Conservation (phyloP, 2,888 invertebrate species). For the Nysson spinosus region DNA sequence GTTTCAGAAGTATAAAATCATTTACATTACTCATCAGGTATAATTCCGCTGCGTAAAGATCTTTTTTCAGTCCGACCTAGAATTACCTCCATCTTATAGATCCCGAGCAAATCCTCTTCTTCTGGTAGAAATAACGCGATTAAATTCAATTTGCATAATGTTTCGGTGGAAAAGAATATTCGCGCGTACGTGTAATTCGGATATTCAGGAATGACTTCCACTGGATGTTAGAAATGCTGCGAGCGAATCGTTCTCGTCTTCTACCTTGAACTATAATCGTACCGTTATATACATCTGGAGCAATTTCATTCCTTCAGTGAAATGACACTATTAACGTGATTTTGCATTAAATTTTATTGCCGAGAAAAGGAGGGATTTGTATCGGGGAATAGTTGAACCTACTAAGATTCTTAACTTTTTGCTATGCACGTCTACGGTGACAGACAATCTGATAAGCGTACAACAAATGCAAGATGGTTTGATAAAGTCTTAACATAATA, state of each 20-base stretch:
- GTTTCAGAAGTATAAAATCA: slow-evolving; percentile 25
- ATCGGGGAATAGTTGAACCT: no score
- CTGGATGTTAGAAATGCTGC: slow-evolving; percentile 23
- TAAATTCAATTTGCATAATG: slow-evolving; percentile 47
- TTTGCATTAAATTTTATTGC: slow-evolving; percentile 8
- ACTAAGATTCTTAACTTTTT: no score
- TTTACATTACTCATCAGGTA: not conserved
- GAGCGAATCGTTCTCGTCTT: slow-evolving; percentile 20
- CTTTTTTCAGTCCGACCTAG: slow-evolving; percentile 22
- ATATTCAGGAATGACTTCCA: slow-evolving; percentile 16
- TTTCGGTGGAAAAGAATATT: slow-evolving; percentile 1
- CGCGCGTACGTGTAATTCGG: slow-evolving; percentile 12
- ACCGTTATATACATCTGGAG: slow-evolving; percentile 28
- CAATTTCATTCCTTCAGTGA: slow-evolving; percentile 5
- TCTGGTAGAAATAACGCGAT: slow-evolving; percentile 31
- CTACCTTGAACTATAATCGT: slow-evolving; percentile 15
- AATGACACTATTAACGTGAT: slow-evolving; percentile 30
- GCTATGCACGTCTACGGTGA: no score
- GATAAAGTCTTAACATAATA: no score
- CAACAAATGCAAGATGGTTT: no score
- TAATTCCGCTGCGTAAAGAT: not conserved
- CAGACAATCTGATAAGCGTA: no score
- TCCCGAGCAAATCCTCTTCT: slow-evolving; percentile 15
- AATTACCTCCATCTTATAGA: slow-evolving; percentile 13
- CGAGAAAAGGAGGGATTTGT: not conserved